phyloP scores from a whole-genome alignment of 2,888 invertebrate species.

The Nasonovia ribisnigri region DNA sequence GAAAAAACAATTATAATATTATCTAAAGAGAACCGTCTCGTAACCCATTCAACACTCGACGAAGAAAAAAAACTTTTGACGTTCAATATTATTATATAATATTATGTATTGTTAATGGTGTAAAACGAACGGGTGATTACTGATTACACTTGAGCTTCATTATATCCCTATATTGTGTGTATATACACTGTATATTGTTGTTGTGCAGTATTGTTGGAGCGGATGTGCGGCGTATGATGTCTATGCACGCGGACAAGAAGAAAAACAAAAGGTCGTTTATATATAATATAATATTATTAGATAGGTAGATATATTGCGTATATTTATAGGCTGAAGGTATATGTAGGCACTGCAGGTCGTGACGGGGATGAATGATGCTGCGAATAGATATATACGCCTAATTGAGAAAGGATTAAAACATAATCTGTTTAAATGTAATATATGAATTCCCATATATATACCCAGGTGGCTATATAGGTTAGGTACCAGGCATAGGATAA shows the following conservation, averaged over 20 bases:
- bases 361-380: slow-evolving; percentile 43
- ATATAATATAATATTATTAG: too few relatives aligned
- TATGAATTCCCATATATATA: background rate
- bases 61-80: background rate
- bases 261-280: slow-evolving; percentile 30
- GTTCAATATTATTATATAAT: background rate
- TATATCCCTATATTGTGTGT: background rate
- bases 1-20: background rate
- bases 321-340: too few relatives aligned
- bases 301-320: background rate
- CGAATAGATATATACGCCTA: background rate
- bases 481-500: background rate
- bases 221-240: too few relatives aligned
- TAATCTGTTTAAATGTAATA: background rate
- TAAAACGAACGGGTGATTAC: background rate
- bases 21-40: background rate
- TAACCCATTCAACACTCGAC: background rate
- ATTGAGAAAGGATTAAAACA: slow-evolving; percentile 31
- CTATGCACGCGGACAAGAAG: background rate
- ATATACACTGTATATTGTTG: too few relatives aligned
- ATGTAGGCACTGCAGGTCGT: background rate
- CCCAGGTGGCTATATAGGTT: background rate
- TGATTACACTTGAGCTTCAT: background rate
- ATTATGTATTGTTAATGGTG: background rate
- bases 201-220: background rate